phyloP scores from a whole-genome alignment of 2,113 vertebrate species.

The Nanorana parkeri region DNA sequence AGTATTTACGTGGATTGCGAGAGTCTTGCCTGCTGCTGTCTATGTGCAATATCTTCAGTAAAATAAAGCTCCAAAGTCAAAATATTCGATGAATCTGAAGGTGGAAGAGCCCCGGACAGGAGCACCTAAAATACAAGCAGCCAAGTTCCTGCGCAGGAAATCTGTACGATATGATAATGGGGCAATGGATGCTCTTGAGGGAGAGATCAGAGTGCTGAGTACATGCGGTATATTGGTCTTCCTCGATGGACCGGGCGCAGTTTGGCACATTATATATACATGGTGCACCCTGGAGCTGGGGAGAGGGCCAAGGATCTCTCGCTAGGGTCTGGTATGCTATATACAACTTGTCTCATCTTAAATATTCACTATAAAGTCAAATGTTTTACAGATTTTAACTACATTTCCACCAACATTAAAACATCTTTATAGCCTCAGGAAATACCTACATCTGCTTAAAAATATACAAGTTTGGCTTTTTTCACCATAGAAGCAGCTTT shows the following conservation, averaged over 20 bases:
- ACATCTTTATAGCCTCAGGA: background rate
- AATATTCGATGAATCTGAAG: too few relatives aligned
- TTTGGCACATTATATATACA: constrained; percentile 29
- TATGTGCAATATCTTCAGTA: too few relatives aligned
- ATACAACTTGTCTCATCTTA: background rate
- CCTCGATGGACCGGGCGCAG: constrained; percentile 1
- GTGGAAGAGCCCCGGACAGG: too few relatives aligned
- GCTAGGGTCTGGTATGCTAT: background rate
- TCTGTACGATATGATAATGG: too few relatives aligned
- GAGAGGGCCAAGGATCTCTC: background rate
- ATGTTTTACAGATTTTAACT: background rate
- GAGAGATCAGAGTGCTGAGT: too few relatives aligned
- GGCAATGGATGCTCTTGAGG: too few relatives aligned
- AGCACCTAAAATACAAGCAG: too few relatives aligned
- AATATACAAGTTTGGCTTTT: constrained; percentile 8
- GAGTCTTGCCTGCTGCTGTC: too few relatives aligned
- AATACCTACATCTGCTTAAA: background rate
- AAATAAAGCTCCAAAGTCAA: too few relatives aligned
- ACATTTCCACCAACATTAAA: background rate
- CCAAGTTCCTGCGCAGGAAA: too few relatives aligned
- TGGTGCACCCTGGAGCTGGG: background rate
- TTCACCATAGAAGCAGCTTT: constrained; percentile 20
- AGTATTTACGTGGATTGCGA: too few relatives aligned
- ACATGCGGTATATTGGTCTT: background rate
- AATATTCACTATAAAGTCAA: too few relatives aligned